Percentiles rank a stretch among this genome's conserved stretches.
phyloP scores from a whole-genome alignment of 37 sponge, comb jelly and placozoan genomes.

The Agelas oroides region DNA sequence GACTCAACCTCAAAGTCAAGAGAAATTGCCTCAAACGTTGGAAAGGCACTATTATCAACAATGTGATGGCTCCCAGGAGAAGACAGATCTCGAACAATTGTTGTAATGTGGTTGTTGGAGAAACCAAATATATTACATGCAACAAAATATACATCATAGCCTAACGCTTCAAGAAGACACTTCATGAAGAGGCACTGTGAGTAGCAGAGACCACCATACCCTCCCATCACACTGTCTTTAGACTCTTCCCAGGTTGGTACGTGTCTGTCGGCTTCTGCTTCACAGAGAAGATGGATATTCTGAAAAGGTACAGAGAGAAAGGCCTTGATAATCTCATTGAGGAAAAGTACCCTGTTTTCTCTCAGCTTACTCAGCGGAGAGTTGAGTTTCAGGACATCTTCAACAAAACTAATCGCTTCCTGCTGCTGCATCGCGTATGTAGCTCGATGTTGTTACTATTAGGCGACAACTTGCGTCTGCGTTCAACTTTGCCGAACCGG shows the following conservation, averaged over 20 bases:
- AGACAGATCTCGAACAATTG: constrained; percentile 13
- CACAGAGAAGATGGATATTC: too few species aligned
- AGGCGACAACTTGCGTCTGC: too few species aligned
- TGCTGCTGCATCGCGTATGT: too few species aligned
- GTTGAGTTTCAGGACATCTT: too few species aligned
- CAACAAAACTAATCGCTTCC: too few species aligned
- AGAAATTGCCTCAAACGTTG: constrained; percentile 59
- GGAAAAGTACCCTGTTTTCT: too few species aligned
- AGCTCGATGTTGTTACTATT: too few species aligned
- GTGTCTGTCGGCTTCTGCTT: not conserved
- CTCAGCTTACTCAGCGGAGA: too few species aligned
- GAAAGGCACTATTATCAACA: constrained; percentile 52
- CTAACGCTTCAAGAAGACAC: constrained; percentile 47
- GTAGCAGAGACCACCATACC: constrained; percentile 70
- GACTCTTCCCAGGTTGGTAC: constrained; percentile 40
- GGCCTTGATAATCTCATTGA: too few species aligned
- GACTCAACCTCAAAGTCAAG: constrained; percentile 58
- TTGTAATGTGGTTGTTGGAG: constrained; percentile 45
- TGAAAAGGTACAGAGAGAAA: too few species aligned
- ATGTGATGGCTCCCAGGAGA: constrained; percentile 4
- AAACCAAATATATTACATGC: not conserved
- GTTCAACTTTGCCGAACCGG: too few species aligned
- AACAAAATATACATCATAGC: constrained; percentile 10
- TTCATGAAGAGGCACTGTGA: constrained; percentile 43
- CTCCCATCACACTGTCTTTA: constrained; percentile 31